phyloP scores from a whole-genome alignment of 2,797 vertebrate genomes.

The Pseudotriccus pelzelni region DNA sequence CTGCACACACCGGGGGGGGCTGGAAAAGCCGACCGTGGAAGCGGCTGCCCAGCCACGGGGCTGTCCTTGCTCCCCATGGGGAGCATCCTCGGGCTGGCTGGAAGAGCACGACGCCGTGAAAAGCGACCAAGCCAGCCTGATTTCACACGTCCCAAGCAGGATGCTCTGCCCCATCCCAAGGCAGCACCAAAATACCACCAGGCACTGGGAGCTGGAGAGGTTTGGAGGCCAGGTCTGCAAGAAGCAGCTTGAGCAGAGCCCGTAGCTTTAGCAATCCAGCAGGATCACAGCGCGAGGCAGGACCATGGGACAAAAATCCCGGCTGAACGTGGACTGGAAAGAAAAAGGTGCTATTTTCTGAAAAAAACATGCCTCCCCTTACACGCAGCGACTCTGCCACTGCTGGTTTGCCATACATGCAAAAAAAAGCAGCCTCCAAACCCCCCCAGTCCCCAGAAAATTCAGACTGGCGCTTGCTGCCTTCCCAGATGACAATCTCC shows the following conservation, averaged over 20 bases:
- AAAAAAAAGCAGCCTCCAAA: not conserved
- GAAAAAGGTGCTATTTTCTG: not conserved
- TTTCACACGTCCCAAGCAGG: not conserved
- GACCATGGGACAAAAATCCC: not conserved
- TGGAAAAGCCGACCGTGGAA: not conserved
- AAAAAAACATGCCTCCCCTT: not conserved
- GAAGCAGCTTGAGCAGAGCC: not conserved
- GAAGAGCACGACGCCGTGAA: not conserved
- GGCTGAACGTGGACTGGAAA: not conserved
- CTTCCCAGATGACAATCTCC: not conserved
- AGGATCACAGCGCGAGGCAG: not conserved
- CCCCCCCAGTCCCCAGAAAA: not conserved
- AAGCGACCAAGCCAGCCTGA: not conserved
- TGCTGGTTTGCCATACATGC: not conserved
- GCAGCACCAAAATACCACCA: not conserved
- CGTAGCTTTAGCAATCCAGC: not conserved
- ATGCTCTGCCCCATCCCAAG: not conserved
- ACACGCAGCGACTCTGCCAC: accelerated
- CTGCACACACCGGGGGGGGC: not conserved
- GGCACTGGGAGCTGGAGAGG: not conserved
- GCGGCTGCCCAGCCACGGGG: not conserved
- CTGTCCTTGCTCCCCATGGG: not conserved
- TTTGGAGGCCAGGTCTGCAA: not conserved
- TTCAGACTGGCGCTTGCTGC: accelerated
- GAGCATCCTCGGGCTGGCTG: not conserved